Evolutionary conservation across 2,113 vertebrate species (phyloP).

Genomic region (Myiopsitta monachus): DNA sequence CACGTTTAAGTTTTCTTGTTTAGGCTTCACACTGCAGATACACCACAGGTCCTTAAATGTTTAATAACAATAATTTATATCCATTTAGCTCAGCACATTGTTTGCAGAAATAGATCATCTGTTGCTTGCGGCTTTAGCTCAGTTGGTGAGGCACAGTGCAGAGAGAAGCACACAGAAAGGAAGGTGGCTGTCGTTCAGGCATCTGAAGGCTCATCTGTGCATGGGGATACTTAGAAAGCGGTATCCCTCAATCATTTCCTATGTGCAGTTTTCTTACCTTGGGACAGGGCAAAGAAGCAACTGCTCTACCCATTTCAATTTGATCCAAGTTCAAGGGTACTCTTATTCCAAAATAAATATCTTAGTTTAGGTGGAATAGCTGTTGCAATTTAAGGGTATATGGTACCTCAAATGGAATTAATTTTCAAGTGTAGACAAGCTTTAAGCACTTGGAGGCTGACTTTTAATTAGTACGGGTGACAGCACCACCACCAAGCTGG

Average conservation of each 20-base stretch:
- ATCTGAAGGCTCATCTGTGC: background rate
- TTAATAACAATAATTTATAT: slow-evolving; percentile 8
- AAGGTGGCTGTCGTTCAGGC: background rate
- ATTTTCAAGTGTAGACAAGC: slow-evolving; percentile 44
- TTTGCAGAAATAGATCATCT: slow-evolving; percentile 31
- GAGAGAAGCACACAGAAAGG: background rate
- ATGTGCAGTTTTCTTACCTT: background rate
- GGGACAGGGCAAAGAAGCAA: background rate
- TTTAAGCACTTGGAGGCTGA: slow-evolving; percentile 28
- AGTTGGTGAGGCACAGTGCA: background rate
- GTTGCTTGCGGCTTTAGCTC: slow-evolving; percentile 17
- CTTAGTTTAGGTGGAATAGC: background rate
- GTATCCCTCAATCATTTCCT: background rate
- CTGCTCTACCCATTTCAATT: background rate
- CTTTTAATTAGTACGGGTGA: slow-evolving; percentile 38
- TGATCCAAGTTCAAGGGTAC: background rate
- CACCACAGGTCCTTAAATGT: background rate
- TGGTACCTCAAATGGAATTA: background rate
- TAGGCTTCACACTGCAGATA: background rate
- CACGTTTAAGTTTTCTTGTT: background rate
- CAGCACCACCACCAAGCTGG: background rate
- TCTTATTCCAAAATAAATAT: background rate
- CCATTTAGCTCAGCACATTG: background rate
- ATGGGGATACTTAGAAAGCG: background rate
- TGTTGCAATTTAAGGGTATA: background rate